These are phyloP conservation scores for Drosophila kikkawai DNA, from an alignment of 1,140 invertebrate genomes.

Conservation along the genomic window DNA sequence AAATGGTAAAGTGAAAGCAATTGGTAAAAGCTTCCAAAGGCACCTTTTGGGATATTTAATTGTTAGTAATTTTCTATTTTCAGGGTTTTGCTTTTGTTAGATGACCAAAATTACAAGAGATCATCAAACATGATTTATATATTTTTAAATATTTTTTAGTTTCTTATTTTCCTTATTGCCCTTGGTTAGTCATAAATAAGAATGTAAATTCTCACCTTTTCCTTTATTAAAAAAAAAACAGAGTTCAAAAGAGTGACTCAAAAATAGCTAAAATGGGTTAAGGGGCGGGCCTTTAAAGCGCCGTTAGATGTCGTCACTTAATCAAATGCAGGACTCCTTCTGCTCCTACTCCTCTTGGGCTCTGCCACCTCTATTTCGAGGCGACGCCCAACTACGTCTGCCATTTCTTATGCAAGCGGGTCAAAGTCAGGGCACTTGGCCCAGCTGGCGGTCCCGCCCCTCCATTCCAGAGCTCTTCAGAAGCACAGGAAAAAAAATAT, in stretches of 20 bases:
- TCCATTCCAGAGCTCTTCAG: neutral
- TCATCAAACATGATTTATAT: neutral
- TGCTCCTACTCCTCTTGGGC: neutral
- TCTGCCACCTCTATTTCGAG: neutral
- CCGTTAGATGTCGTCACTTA: constrained; percentile 33
- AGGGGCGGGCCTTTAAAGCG: constrained; percentile 17
- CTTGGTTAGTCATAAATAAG: neutral
- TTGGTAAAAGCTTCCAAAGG: neutral
- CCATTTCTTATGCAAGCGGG: constrained; percentile 69
- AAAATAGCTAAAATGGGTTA: constrained; percentile 17
- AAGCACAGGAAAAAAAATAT: neutral
- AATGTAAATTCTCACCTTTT: neutral
- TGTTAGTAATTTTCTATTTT: neutral
- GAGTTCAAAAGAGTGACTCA: neutral
- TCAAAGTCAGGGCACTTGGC: constrained; percentile 62
- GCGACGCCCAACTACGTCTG: constrained; percentile 8
- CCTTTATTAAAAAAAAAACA: too few relatives aligned
- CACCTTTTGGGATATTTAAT: neutral
- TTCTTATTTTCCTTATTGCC: neutral
- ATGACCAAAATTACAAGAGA: neutral
- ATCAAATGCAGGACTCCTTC: constrained; percentile 26
- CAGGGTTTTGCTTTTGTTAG: too few relatives aligned
- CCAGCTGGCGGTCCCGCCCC: constrained; percentile 42
- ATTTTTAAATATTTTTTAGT: too few relatives aligned
- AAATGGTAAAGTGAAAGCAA: neutral